Percentiles rank a stretch among this genome's conserved stretches.
phyloP scores from a whole-genome alignment of 2,113 vertebrate species.

The Peromyscus leucopus region DNA sequence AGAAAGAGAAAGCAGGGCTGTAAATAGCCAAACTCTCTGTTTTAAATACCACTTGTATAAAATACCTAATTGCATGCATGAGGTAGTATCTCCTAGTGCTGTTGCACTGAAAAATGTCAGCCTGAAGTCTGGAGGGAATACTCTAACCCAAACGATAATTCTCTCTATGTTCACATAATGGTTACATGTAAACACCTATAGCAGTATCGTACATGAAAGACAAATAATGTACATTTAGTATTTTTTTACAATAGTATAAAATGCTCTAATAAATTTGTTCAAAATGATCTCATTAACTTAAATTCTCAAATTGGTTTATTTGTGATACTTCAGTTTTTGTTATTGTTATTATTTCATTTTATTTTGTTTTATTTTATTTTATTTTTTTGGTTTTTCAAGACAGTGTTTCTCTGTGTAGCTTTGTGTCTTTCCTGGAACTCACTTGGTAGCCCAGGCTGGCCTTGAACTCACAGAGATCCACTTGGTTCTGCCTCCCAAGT shows the following conservation, averaged over 20 bases:
- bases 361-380: no score
- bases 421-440: no score
- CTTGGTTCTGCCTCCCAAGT: no score
- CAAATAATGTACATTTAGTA: neutral
- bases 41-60: neutral
- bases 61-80: neutral
- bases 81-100: neutral
- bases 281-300: neutral
- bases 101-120: neutral
- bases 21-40: fast-evolving
- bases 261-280: neutral
- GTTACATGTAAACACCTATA: neutral
- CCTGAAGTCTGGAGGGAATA: neutral
- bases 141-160: neutral
- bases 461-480: no score
- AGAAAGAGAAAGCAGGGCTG: fast-evolving
- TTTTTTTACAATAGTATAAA: neutral
- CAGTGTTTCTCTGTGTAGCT: no score
- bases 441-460: no score
- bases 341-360: no score
- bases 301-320: neutral
- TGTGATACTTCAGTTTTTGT: neutral
- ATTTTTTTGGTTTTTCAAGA: no score
- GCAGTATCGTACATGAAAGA: neutral
- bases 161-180: neutral